Evolutionary conservation across 2,888 invertebrate genomes (phyloP), one percentile per base, ranked within the genome.

Genomic region (Strigamia transsilvanica): DNA sequence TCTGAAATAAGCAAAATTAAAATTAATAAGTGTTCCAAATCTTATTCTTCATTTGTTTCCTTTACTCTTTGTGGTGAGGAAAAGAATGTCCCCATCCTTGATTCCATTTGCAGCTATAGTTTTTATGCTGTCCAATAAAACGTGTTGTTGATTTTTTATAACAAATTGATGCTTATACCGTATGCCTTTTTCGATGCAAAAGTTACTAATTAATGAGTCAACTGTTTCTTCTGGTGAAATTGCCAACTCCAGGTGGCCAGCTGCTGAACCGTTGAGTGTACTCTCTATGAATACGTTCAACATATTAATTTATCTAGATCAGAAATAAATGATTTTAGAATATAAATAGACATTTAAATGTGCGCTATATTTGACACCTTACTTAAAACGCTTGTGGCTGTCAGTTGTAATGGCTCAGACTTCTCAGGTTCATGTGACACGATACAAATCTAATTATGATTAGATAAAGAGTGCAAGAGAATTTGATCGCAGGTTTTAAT

Each of bases 31-130:
- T 21, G 15, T 4, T 46, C 0, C 7, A n/a, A 38, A 38, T 38
- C 38, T 38, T 9, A n/a, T 46, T 9, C 1, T 56, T 51, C n/a
- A 15, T 2, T 15, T 27, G 27, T 27, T 27, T n/a, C 27, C 84
- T 85, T 83, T 84, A 87, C 88, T 85, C 84, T 84, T 85, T 42
- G 84, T 85, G 13, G 85, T 85, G 73, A 88, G 84, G 81, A 85
- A 85, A 3, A 88, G 84, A 13, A 85, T 84, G 80, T 87, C 86
- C 23, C 87, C 87, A 83, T 86, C 86, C 38, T 84, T 83, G 5
- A 88, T 83, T 2, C 85, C 85, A 81, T 85, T 85, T 5, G 85
- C 83, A 12, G 79, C 77, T 5, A 88, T 83, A 13, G 85, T 85
- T 12, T 85, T 85, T 5, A 84, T 84, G 83, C 85, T 85, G 18